Evolutionary conservation across 2,888 invertebrate genomes (phyloP), one percentile per base, ranked within the genome.

Genomic region (Hyalella azteca): DNA sequence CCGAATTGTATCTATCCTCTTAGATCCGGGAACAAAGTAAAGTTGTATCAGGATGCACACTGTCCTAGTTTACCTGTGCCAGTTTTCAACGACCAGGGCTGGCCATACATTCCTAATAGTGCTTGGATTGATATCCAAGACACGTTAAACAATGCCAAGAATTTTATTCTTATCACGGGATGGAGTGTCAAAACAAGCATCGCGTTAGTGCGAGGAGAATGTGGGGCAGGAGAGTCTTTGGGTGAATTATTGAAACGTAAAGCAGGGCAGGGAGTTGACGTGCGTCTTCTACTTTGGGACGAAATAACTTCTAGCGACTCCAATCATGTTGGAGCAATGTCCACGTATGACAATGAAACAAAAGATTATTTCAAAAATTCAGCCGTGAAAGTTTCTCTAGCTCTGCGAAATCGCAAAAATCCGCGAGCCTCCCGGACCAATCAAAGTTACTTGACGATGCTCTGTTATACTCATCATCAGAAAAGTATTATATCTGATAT

Each of bases 171-270:
- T n/a, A 79, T 79, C 7, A 36, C 73, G 5, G 79, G 79, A 11
- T 79, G 79, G 79, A 79, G 79, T 54, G 73, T 79, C 3, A 79
- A 79, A n/a, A 73, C 79, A 1, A 73, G 54, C 48, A 32, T 79
- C 1, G 36, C 41, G 26, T 36, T 79, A 19, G 39, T 79, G 36
- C 41, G 79, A 48, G 66, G 73, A n/a, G 60, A 78, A n/a, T 41
- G 66, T 26, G 78, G 66, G n/a, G 79, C 36, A 45, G 73, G 73
- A 13, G 73, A 73, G 32, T 41, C 45, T 22, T n/a, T 79, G 22
- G 79, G 79, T 73, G 73, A 73, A 49, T 73, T 79, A 49, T 40
- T 79, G 9, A 26, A 73, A 22, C 45, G 40, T 29, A 79, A 73
- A 45, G 79, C 73, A n/a, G 32, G 36, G n/a, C 73, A 79, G 49